A percentile compares a stretch with the other conserved stretches of the same genome.
Evolutionary conservation across 2,797 vertebrate species (phyloP).

Genomic region (Parotocinclus haroldoi): DNA sequence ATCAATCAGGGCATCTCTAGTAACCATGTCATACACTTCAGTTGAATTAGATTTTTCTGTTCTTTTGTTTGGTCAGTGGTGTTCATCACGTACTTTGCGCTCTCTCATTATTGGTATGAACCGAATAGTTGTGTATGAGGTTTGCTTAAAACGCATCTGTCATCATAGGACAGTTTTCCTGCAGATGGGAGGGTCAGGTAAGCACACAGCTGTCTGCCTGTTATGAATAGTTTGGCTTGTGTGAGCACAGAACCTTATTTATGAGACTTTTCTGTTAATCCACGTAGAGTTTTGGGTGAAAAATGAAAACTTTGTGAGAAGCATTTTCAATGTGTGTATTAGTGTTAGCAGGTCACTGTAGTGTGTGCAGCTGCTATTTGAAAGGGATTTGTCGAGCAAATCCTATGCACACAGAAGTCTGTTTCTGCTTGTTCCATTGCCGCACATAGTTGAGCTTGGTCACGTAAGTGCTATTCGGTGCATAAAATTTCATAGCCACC

Average conservation of each 20-base stretch:
- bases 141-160: slow-evolving; percentile 21
- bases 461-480: slow-evolving; percentile 45
- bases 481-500: slow-evolving; percentile 37
- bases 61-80: no score
- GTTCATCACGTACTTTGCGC: no score
- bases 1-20: no score
- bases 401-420: not conserved
- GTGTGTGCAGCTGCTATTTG: slow-evolving; percentile 15
- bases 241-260: slow-evolving; percentile 28
- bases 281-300: slow-evolving; percentile 12
- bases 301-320: slow-evolving; percentile 46
- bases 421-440: slow-evolving; percentile 7
- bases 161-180: slow-evolving; percentile 35
- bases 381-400: slow-evolving; percentile 21
- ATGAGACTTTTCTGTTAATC: not conserved
- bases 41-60: no score
- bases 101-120: no score
- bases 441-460: slow-evolving; percentile 41
- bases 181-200: slow-evolving; percentile 42
- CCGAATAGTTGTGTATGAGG: no score
- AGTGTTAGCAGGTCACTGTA: slow-evolving; percentile 11
- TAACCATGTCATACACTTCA: no score
- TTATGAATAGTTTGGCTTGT: slow-evolving; percentile 24
- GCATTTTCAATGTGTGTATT: slow-evolving; percentile 16
- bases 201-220: slow-evolving; percentile 34